These are phyloP conservation scores for Sylvilagus floridanus DNA, from an alignment of 2,797 vertebrate genomes.

Conservation along the genomic window DNA sequence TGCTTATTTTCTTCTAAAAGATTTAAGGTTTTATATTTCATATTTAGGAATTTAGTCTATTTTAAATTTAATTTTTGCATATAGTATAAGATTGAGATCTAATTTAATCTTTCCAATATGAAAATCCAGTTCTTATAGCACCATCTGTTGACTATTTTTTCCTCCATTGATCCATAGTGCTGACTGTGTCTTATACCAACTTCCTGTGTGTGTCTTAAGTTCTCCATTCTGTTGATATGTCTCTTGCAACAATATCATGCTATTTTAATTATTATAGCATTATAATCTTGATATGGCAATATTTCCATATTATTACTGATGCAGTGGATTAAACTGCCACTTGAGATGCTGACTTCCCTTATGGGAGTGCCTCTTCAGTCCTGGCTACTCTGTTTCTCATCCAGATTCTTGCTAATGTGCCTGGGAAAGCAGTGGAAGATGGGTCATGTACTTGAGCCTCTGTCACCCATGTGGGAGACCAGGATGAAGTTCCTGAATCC, in stretches of 20 bases:
- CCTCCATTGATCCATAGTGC: not conserved
- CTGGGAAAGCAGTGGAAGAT: too few species aligned
- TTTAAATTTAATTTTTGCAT: constrained; percentile 10
- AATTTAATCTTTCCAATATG: not conserved
- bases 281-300: constrained; percentile 1
- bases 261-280: constrained; percentile 6
- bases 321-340: too few species aligned
- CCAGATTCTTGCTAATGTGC: too few species aligned
- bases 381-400: too few species aligned
- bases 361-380: too few species aligned
- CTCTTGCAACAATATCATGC: not conserved
- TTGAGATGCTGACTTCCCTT: too few species aligned
- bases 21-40: not conserved
- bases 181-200: not conserved
- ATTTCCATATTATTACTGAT: not conserved
- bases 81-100: not conserved
- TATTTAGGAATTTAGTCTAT: not conserved
- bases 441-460: too few species aligned
- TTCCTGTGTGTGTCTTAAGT: not conserved
- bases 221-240: not conserved
- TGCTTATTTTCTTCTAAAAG: too few species aligned
- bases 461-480: too few species aligned
- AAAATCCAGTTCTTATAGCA: not conserved
- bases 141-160: not conserved
- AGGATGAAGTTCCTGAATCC: too few species aligned